Base-by-base conservation (phyloP, 1,140 invertebrate species). In the Papilio polytes region DNA sequence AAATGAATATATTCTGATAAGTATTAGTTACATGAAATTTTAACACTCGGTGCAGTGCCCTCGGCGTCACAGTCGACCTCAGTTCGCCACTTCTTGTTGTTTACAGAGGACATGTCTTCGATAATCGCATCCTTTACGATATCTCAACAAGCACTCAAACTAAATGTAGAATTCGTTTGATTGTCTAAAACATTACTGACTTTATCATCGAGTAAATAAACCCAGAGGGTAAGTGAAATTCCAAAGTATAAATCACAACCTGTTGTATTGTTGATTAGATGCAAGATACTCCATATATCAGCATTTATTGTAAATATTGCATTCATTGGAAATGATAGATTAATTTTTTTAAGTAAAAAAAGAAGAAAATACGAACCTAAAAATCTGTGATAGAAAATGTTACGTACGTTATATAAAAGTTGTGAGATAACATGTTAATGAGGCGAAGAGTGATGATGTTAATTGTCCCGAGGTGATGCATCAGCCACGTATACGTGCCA, bases 61-160 rank as follows among this genome's bases (percentile, higher is more conserved):
- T 70, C 13, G 63, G 12, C 63, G 13, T 13, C 4, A 13, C 12
- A 31, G 13, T 2, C 26, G 63, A 36, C 63, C 63, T 70, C 13
- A 70, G 63, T 70, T 2, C 22, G 22, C 26, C 63, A 70, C 63
- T 70, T 70, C 12, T 70, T 6, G 63, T 12, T 70, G 63, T 70
- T 70, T 36, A 70, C 26, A 70, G 22, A 70, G 31, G 26, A 36
- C 63, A 31, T 70, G 22, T 70, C 12, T 70, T 31, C 26, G 63
- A 70, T 70, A 70, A 70, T 70, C 26, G 63, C 4, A 70, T 70
- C 26, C 63, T 31, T 70, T 36, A 26, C 26, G 22, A 15, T 70
- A 70, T 70, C 63, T 70, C 13, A 70, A 70, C 22, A 70, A 36
- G 26, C 63, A 70, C 63, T 70, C 15, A 18, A 70, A 70, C 63